phyloP scores from a whole-genome alignment of 92 coral and sea anemone species.

The Muricea muricata region DNA sequence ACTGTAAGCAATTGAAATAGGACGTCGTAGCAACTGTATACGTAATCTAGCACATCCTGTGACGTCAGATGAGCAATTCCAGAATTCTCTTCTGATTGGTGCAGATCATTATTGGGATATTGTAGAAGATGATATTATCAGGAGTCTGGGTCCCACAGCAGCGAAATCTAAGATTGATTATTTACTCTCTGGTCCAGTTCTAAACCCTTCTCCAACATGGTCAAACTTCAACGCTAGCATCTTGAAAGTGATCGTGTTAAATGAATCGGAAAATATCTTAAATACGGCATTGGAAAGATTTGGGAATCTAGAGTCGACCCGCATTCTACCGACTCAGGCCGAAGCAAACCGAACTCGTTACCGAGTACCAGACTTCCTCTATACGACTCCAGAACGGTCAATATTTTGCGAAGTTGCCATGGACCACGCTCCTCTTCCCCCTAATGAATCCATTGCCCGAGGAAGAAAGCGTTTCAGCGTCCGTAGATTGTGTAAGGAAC shows the following conservation, averaged over 20 bases:
- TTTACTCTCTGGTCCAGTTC: conserved; percentile 2
- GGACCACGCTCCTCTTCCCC: conserved; percentile 26
- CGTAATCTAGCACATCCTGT: conserved; percentile 67
- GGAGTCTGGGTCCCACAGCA: conserved; percentile 23
- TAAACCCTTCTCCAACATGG: not conserved
- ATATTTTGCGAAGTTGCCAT: conserved; percentile 25
- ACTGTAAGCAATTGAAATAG: too few species aligned
- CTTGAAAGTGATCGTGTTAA: conserved; percentile 15
- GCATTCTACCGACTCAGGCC: not conserved
- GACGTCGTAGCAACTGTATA: conserved; percentile 20
- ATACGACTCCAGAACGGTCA: conserved; percentile 8
- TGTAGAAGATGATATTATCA: conserved; percentile 58
- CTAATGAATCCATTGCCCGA: conserved; percentile 35
- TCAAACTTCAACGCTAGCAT: not conserved
- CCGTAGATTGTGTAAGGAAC: conserved; percentile 17
- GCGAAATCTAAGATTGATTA: conserved; percentile 50
- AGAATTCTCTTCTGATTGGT: conserved; percentile 58
- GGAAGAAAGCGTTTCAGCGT: conserved; percentile 53
- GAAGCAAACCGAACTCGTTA: not conserved
- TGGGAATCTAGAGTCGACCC: conserved; percentile 43
- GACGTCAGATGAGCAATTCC: conserved; percentile 56
- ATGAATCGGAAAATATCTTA: conserved; percentile 37
- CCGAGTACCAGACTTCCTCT: conserved; percentile 32
- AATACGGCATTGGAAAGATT: conserved; percentile 41
- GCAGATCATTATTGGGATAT: conserved; percentile 71